These are phyloP conservation scores for Epistrophe eligans DNA, from an alignment of 2,888 invertebrate genomes.

Conservation along the genomic window DNA sequence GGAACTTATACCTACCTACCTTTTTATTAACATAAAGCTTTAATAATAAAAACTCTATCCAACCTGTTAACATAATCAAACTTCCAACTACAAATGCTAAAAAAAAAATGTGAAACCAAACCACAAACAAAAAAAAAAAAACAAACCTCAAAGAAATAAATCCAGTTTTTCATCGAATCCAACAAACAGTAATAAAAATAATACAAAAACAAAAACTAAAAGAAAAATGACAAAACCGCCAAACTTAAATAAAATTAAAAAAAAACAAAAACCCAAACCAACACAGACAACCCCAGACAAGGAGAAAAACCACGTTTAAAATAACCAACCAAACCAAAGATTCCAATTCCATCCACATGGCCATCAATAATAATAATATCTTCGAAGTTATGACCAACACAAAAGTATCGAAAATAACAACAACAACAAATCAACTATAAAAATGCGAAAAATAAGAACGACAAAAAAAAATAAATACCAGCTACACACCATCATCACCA, in stretches of 20 bases:
- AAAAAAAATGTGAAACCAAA: neutral
- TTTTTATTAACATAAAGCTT: neutral
- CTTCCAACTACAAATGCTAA: neutral
- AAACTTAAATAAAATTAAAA: slow-evolving; percentile 28
- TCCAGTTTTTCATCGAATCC: slow-evolving; percentile 24
- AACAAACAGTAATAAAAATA: neutral
- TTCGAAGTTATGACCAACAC: neutral
- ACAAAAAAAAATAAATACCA: neutral
- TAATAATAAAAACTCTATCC: neutral
- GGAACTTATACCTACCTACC: no score
- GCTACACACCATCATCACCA: neutral
- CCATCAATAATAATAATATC: slow-evolving; percentile 58
- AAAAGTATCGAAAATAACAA: slow-evolving; percentile 19
- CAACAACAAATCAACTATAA: slow-evolving; percentile 9
- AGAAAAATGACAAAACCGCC: slow-evolving; percentile 26
- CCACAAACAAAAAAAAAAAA: slow-evolving; percentile 15
- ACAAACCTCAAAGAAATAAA: slow-evolving; percentile 8
- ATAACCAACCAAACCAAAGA: slow-evolving; percentile 24
- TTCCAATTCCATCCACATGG: slow-evolving; percentile 33
- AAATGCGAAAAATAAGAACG: neutral
- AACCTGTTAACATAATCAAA: slow-evolving; percentile 14
- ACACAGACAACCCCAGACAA: neutral
- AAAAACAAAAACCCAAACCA: slow-evolving; percentile 18
- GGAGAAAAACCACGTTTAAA: slow-evolving; percentile 24
- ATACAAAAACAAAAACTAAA: no score